Base-by-base conservation (phyloP, 2,113 vertebrate genomes). In the Conger conger region DNA sequence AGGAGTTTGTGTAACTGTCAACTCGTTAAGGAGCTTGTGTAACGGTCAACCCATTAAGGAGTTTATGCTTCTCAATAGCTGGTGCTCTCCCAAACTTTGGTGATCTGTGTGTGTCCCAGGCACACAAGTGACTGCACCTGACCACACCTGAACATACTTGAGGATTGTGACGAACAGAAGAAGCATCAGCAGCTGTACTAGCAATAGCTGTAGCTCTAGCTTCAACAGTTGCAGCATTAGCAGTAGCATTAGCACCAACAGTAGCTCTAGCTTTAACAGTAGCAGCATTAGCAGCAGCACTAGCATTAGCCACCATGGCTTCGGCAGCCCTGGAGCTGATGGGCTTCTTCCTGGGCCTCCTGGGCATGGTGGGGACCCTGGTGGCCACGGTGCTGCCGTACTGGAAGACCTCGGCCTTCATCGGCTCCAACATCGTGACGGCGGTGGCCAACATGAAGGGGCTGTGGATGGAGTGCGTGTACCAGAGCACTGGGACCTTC, bases 391-490 rank as follows among this genome's bases (percentile, higher is more conserved):
- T 99, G 50, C 94, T 99, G 27, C 98, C 98, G 0, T 96, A 91
- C 90, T 99, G 98, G 98, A 94, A 94, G 92, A 96, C 88, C 23
- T 97, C 97, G 1, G 96, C 98, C 36, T 97, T 98, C 88, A 91
- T 99, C 0, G 98, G 98, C 76, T 93, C 97, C 88, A 99, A 98
- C 91, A 99, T 99, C 0, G 96, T 99, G 82, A 99, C 98, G 0
- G 97, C 97, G 0, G 94, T 98, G 37, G 94, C 91, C 86, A 98
- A 95, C 93, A 95, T 96, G 94, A 95, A 97, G 88, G 98, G 98
- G 36, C 94, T 99, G 77, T 99, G 98, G 98, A 99, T 99, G 98
- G 98, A 98, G 85, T 99, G 98, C 0, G 98, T 98, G 60, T 94
- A 95, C 0, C 96, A 97, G 90, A 99, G 98, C 96, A 99, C 98